Conservation (phyloP, 2,797 vertebrate genomes). For the Enteromius argenteus region DNA sequence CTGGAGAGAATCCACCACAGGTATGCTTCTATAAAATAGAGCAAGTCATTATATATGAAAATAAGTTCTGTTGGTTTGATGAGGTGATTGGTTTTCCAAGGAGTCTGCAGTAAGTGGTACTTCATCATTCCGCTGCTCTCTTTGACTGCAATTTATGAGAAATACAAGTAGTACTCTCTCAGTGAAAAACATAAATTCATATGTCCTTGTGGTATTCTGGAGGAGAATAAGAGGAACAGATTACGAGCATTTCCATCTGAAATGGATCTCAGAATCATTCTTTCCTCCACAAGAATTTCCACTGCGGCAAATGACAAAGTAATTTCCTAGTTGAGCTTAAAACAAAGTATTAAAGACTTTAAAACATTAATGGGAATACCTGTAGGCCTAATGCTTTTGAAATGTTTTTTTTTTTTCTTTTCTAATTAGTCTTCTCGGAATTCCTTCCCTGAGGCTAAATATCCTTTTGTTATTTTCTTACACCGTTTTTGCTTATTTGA, state of each 20-base stretch:
- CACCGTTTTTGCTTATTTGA: background rate
- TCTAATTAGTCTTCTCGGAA: background rate
- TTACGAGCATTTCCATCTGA: slow-evolving; percentile 61
- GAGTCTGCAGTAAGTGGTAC: slow-evolving; percentile 46
- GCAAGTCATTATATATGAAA: slow-evolving; percentile 49
- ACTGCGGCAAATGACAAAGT: slow-evolving; percentile 51
- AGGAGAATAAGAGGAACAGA: slow-evolving; percentile 58
- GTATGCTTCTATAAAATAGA: slow-evolving; percentile 44
- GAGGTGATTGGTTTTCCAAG: slow-evolving; percentile 56
- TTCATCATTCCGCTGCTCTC: slow-evolving; percentile 52
- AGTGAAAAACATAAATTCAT: slow-evolving; percentile 56
- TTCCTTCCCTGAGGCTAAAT: background rate
- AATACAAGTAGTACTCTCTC: slow-evolving; percentile 46
- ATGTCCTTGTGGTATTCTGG: slow-evolving; percentile 61
- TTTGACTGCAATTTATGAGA: slow-evolving; percentile 58
- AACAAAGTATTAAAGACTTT: slow-evolving; percentile 43
- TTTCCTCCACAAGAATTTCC: slow-evolving; percentile 43
- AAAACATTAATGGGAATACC: slow-evolving; percentile 29
- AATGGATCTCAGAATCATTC: slow-evolving; percentile 51
- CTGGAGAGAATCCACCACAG: slow-evolving; percentile 39
- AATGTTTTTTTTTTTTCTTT: background rate
- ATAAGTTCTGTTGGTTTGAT: slow-evolving; percentile 46
- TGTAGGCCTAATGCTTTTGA: slow-evolving; percentile 41
- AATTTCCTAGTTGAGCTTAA: slow-evolving; percentile 44
- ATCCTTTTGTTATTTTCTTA: background rate